Base-by-base conservation (phyloP, 2,888 invertebrate genomes). In the Caenorhabditis angaria region DNA sequence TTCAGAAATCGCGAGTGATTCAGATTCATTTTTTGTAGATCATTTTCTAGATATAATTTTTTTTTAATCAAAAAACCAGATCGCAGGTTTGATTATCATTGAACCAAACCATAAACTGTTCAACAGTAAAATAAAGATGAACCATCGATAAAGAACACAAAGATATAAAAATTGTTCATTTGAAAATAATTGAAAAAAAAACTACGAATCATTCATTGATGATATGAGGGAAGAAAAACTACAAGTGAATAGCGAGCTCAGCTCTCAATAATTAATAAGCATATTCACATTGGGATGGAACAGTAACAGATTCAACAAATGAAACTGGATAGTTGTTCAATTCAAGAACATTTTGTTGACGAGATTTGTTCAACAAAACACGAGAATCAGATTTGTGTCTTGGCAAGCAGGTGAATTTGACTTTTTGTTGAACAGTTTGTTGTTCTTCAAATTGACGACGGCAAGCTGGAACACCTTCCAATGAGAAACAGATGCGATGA, bases 401-500 rank as follows among this genome's bases (percentile, higher is more conserved):
- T 28, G 80, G 70, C 61, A 83, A 61, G 79, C 85, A 85, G 54
- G 76, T 67, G 80, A 80, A 85, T 35, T 61, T 61, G 57, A 77
- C 48, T 67, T 72, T 75, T 70, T 75, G 65, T 51, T 58, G 14
- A 25, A 47, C 22, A 14, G 32, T 59, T 54, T 69, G 47, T 60
- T 64, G 67, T 22, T 69, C 41, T 20, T 65, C 56, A 55, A 14
- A 61, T 57, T 71, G 57, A 53, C 65, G 65, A 54, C 58, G 77
- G 76, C 85, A 85, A 48, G 74, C 68, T 59, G 69, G 72, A 41
- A 85, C 76, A 64, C 85, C 83, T 64, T 74, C 66, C 24, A 67
- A 51, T 25, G 85, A 84, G 82, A 85, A 83, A 78, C 85, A 85
- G 56, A 85, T 66, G 53, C 78, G 65, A 76, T 82, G 67, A 53